Evolutionary conservation across 53 echinoderm and acorn worm genomes (phyloP), one percentile per base, ranked within the genome.

Genomic region (Holothuria scabra): DNA sequence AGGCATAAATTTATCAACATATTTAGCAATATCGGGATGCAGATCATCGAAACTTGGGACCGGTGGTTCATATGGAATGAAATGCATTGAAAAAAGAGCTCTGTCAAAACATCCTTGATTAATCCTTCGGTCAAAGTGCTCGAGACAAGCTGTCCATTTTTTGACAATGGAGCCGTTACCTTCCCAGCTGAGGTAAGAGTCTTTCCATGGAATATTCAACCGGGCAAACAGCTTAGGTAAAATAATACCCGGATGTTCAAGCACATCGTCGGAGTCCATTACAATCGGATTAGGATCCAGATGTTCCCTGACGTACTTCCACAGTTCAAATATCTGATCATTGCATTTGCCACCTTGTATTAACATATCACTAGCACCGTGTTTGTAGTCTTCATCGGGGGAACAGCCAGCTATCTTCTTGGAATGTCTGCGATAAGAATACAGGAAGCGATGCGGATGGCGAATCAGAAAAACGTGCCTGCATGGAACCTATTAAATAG

Each of bases 381-480:
- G 41, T 41, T 41, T 41, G 41, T 41, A 41, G 8, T 41, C 41
- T 41, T 41, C 41, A 8, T 41, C 41, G 7, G 41, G 41, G 10
- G 41, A 41, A 41, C 41, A 41, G 41, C 41, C 41, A 10, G 41
- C 41, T 41, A 41, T 41, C 41, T 3, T 41, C 10, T 41, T 41
- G 11, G 55, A 22, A 56, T 76, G 57, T 2, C 16, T 28, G 29
- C 14, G 76, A 76, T 76, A 23, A 2, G 76, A 76, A 28, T 23
- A 21, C 8, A 76, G 28, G 28, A 22, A 76, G 9, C 76, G 76
- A 56, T 28, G 56, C 7, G 76, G 76, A 56, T 52, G 56, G 25
- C 76, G 76, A 11, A 76, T 56, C 23, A 76, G 56, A 29, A 76
- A 76, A 4, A 76, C 76, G 28, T 76, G 76, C 44, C 55, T 76